These are phyloP conservation scores for Cremastobaeus sp. DNA, from an alignment of 2,888 invertebrate genomes.

Conservation along the genomic window DNA sequence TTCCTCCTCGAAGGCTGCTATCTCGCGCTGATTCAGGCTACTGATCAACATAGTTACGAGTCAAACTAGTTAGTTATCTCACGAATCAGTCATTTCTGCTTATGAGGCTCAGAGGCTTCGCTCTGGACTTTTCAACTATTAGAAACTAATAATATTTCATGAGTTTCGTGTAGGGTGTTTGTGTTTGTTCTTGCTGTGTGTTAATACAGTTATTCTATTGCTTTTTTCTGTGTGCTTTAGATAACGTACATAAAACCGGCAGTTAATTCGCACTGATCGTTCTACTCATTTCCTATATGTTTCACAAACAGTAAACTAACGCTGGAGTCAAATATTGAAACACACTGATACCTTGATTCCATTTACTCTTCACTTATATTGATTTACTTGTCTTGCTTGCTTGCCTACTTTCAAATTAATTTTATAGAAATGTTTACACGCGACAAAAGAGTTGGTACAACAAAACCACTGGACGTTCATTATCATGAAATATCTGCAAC, in stretches of 20 bases:
- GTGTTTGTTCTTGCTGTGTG: no score
- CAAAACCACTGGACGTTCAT: conserved; percentile 39
- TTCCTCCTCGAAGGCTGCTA: conserved; percentile 77
- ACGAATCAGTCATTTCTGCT: no score
- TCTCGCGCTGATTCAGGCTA: conserved; percentile 73
- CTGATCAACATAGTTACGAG: conserved; percentile 34
- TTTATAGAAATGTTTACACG: conserved; percentile 55
- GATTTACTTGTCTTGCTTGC: conserved; percentile 49
- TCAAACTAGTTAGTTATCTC: no score
- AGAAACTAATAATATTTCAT: no score
- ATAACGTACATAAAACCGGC: no score
- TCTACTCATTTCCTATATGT: conserved; percentile 34
- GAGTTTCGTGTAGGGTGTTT: no score
- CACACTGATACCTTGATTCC: conserved; percentile 53
- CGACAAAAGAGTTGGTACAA: conserved; percentile 20
- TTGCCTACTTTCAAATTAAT: conserved; percentile 54
- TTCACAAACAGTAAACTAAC: conserved; percentile 47
- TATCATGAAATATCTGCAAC: no score
- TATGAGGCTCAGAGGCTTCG: no score
- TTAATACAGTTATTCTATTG: no score
- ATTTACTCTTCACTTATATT: conserved; percentile 45
- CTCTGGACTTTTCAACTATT: no score
- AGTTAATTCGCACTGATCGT: conserved; percentile 22
- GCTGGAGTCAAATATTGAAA: conserved; percentile 49
- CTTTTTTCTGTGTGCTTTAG: neutral